These are phyloP conservation scores for Sphenodon punctatus DNA, from an alignment of 2,797 vertebrate genomes.

Conservation along the genomic window DNA sequence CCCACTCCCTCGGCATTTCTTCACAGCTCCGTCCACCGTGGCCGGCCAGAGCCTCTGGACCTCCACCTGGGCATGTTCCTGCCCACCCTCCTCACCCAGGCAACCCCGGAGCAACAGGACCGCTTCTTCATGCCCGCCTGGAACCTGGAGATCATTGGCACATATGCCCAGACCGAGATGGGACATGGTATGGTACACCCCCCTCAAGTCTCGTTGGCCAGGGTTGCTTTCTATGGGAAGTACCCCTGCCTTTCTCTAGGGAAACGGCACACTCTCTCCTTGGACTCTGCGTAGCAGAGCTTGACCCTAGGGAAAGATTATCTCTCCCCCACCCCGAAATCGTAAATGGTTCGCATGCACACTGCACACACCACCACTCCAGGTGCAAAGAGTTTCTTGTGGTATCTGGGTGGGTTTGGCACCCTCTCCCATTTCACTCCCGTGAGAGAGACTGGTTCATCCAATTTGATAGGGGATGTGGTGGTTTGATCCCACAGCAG, in stretches of 20 bases:
- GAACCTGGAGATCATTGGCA: slow-evolving; percentile 98
- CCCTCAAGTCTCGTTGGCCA: slow-evolving; percentile 62
- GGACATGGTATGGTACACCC: slow-evolving; percentile 93
- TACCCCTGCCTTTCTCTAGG: neutral
- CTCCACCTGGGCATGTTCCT: slow-evolving; percentile 99
- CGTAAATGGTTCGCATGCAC: neutral
- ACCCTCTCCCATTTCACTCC: neutral
- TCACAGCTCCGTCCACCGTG: slow-evolving; percentile 86
- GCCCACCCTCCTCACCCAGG: slow-evolving; percentile 96
- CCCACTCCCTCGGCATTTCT: slow-evolving; percentile 60
- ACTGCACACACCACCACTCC: neutral
- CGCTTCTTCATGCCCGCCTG: slow-evolving; percentile 96
- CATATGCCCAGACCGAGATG: slow-evolving; percentile 99
- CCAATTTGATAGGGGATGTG: neutral
- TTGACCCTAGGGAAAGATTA: neutral
- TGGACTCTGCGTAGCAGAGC: accelerated
- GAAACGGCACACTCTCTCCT: neutral
- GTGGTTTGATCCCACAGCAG: neutral
- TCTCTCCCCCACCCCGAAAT: neutral
- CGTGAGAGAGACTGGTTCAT: neutral
- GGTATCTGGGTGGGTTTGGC: neutral
- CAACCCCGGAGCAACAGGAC: slow-evolving; percentile 93
- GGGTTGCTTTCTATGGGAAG: slow-evolving; percentile 7
- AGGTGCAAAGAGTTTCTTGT: neutral
- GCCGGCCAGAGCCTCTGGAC: slow-evolving; percentile 90